These are phyloP conservation scores for Lamproptera curius DNA, from an alignment of 2,888 invertebrate species.

Conservation along the genomic window DNA sequence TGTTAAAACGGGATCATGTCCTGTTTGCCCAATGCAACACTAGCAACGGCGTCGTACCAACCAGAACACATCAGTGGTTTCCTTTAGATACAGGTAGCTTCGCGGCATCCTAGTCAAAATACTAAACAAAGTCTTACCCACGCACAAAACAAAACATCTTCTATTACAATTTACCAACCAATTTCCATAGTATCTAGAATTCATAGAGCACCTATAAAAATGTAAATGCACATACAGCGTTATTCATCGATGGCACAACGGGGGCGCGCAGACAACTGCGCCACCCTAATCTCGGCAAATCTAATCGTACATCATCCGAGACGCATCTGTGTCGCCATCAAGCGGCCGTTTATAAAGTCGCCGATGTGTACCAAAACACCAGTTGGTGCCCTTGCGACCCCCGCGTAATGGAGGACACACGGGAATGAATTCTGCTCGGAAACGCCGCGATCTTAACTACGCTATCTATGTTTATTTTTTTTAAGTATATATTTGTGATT, in stretches of 20 bases:
- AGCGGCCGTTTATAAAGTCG: slow-evolving; percentile 52
- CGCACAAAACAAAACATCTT: too few relatives aligned
- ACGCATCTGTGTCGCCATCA: slow-evolving; percentile 55
- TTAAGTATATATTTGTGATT: too few relatives aligned
- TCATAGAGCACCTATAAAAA: slow-evolving; percentile 6
- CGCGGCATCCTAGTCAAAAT: too few relatives aligned
- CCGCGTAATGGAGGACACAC: slow-evolving; percentile 19
- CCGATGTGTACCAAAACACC: slow-evolving; percentile 51
- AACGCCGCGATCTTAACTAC: slow-evolving; percentile 11
- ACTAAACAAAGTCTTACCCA: too few relatives aligned
- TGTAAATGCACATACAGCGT: slow-evolving; percentile 14
- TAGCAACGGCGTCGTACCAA: too few relatives aligned
- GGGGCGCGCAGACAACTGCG: slow-evolving; percentile 11
- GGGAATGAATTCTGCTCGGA: neutral
- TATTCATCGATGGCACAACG: slow-evolving; percentile 3
- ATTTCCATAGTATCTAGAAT: too few relatives aligned
- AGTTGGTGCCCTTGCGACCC: slow-evolving; percentile 34
- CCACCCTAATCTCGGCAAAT: slow-evolving; percentile 46
- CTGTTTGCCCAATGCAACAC: too few relatives aligned
- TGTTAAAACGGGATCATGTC: too few relatives aligned
- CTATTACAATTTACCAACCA: too few relatives aligned
- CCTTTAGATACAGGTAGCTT: too few relatives aligned
- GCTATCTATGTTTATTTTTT: too few relatives aligned
- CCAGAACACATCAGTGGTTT: too few relatives aligned
- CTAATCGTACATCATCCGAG: slow-evolving; percentile 62